A percentile compares a stretch with the other conserved stretches of the same genome.
These are phyloP conservation scores for Apocheima hispidaria DNA, from an alignment of 2,888 invertebrate genomes.

Conservation along the genomic window DNA sequence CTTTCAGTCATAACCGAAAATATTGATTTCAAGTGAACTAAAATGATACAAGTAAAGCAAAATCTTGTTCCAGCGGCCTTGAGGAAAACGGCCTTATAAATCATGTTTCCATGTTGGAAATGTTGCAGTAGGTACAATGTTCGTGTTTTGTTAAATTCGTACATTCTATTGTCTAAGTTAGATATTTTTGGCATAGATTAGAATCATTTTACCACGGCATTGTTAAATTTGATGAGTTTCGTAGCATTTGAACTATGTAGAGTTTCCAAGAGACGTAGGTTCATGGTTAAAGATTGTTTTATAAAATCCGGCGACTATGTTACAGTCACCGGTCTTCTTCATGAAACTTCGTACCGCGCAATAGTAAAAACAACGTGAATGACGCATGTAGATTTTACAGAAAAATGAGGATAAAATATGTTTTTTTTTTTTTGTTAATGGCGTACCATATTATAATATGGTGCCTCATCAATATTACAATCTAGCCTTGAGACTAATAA, in stretches of 20 bases:
- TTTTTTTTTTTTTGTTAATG: neutral
- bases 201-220: slow-evolving; percentile 45
- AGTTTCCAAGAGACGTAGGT: slow-evolving; percentile 19
- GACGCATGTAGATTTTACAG: neutral
- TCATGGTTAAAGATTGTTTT: no score
- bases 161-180: slow-evolving; percentile 40
- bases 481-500: no score
- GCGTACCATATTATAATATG: no score
- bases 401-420: neutral
- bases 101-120: slow-evolving; percentile 33
- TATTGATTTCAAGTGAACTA: neutral
- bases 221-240: slow-evolving; percentile 35
- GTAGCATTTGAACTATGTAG: slow-evolving; percentile 3
- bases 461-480: no score
- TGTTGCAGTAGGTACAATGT: slow-evolving; percentile 28
- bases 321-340: no score
- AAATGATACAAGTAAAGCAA: neutral
- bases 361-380: no score
- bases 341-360: no score
- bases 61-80: slow-evolving; percentile 33
- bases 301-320: no score
- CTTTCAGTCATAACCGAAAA: neutral
- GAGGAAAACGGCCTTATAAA: slow-evolving; percentile 39
- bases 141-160: slow-evolving; percentile 36
- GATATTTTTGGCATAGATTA: slow-evolving; percentile 40